Conservation (phyloP, 2,888 invertebrate genomes). For the Tachystola acroxantha region DNA sequence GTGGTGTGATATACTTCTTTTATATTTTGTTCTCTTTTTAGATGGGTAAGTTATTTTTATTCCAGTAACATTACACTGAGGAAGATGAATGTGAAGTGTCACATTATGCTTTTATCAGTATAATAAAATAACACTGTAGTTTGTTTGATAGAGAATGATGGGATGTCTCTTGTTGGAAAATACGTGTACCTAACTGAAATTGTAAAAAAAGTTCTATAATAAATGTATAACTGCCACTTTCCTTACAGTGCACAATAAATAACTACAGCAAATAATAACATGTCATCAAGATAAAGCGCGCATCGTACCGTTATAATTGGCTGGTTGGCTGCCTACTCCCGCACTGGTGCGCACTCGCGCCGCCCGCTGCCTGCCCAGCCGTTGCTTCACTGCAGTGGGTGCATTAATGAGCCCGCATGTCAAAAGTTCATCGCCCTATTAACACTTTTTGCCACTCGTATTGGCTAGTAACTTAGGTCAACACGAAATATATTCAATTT, state of each 20-base stretch:
- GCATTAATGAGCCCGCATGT: slow-evolving; percentile 55
- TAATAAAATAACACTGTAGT: too few species aligned
- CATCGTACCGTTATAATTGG: slow-evolving; percentile 35
- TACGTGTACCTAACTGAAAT: too few species aligned
- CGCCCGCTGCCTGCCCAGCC: slow-evolving; percentile 19
- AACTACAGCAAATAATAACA: background rate
- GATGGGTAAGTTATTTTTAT: too few species aligned
- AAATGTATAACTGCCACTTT: too few species aligned
- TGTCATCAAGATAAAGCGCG: slow-evolving; percentile 19
- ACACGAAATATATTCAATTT: background rate
- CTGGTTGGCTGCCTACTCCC: slow-evolving; percentile 16
- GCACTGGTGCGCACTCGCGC: slow-evolving; percentile 8
- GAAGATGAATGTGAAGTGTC: background rate
- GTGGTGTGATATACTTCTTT: slow-evolving; percentile 4
- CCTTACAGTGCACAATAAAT: background rate
- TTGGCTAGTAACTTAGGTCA: background rate
- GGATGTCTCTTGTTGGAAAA: too few species aligned
- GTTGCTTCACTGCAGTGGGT: slow-evolving; percentile 34
- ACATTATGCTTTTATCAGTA: too few species aligned
- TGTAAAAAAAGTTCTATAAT: background rate
- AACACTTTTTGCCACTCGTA: slow-evolving; percentile 7
- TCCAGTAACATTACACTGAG: background rate
- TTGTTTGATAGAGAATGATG: too few species aligned
- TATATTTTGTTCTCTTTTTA: too few species aligned
- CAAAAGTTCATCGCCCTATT: slow-evolving; percentile 40